Percentiles rank a stretch among this genome's conserved stretches.
Conservation (phyloP, 2,113 vertebrate genomes). For the Chitala chitala region DNA sequence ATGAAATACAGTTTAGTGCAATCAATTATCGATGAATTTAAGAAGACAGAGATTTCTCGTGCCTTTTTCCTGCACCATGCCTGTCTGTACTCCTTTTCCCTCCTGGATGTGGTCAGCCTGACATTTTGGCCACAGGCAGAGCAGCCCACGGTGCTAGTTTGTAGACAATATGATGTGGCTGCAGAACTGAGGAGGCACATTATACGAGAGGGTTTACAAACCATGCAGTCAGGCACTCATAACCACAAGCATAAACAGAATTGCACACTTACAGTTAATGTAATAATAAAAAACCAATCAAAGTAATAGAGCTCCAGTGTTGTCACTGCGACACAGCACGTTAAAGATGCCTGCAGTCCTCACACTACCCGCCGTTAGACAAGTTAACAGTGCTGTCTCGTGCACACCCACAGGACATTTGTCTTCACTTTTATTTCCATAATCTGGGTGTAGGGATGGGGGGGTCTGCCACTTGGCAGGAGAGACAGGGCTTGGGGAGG, state of each 20-base stretch:
- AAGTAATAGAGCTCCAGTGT: background rate
- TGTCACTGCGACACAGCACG: background rate
- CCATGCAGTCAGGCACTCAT: background rate
- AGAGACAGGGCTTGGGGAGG: too few relatives aligned
- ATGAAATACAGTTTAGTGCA: background rate
- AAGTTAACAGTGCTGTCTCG: background rate
- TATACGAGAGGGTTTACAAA: background rate
- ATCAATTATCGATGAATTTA: constrained; percentile 16
- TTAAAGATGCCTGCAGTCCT: background rate
- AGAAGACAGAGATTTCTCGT: background rate
- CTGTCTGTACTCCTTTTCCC: background rate
- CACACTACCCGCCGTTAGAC: background rate
- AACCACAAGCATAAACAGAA: background rate
- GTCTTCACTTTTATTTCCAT: background rate
- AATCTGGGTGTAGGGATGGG: background rate
- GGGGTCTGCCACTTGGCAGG: background rate
- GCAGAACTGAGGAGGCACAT: too few relatives aligned
- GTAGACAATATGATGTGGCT: too few relatives aligned
- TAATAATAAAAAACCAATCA: background rate
- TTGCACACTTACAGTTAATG: background rate
- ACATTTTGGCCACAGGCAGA: background rate
- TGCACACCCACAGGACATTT: background rate
- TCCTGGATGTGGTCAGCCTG: background rate
- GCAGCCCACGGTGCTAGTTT: too few relatives aligned
- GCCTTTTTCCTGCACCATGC: background rate